Percentiles rank a stretch among this genome's conserved stretches.
phyloP scores from a whole-genome alignment of 2,888 invertebrate species.

The Pachydiplax longipennis region DNA sequence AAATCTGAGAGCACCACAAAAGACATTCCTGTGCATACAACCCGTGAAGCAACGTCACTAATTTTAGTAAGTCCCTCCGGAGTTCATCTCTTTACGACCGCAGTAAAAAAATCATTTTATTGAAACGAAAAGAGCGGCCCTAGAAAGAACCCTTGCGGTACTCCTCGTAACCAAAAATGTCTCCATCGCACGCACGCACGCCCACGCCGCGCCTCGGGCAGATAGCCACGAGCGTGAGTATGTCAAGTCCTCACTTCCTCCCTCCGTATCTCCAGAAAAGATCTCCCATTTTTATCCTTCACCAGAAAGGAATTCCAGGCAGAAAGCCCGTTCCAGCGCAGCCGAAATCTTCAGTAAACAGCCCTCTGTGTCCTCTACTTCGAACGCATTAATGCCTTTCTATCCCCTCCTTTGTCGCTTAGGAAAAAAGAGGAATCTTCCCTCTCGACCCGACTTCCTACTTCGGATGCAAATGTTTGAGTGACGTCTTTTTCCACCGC shows the following conservation, averaged over 20 bases:
- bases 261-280: not conserved
- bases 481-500: not conserved
- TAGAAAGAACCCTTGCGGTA: too few relatives aligned
- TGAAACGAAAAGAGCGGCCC: too few relatives aligned
- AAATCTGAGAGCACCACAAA: too few relatives aligned
- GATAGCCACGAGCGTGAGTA: not conserved
- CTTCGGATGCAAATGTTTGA: not conserved
- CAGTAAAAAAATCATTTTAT: too few relatives aligned
- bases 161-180: not conserved
- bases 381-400: not conserved
- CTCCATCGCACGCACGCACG: not conserved
- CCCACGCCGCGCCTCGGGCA: not conserved
- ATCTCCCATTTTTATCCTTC: not conserved
- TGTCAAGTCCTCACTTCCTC: not conserved
- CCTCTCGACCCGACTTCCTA: not conserved
- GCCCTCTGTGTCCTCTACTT: not conserved
- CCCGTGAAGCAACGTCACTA: too few relatives aligned
- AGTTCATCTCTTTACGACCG: too few relatives aligned
- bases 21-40: too few relatives aligned
- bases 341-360: not conserved
- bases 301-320: not conserved
- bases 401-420: not conserved
- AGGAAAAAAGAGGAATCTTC: not conserved
- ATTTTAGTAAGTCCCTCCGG: too few relatives aligned
- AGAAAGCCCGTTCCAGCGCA: not conserved